Evolutionary conservation across 2,113 vertebrate genomes (phyloP).

Genomic region (Ceuthmochares aereus): DNA sequence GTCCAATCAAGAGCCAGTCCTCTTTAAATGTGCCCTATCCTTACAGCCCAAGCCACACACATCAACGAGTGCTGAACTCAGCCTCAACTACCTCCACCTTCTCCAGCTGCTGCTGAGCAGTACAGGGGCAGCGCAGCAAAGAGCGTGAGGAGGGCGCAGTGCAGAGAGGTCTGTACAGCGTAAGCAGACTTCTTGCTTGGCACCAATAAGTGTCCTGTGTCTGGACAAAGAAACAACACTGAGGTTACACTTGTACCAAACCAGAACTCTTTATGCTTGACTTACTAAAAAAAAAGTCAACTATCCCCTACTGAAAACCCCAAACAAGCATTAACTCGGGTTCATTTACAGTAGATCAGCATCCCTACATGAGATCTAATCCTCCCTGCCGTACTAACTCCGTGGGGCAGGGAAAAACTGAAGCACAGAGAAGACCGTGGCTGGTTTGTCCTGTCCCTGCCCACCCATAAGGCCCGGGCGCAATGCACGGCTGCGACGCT

Average conservation of each 20-base stretch:
- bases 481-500: neutral
- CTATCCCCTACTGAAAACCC: neutral
- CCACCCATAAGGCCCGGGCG: neutral
- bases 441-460: accelerated
- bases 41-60: neutral
- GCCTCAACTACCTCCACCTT: neutral
- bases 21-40: neutral
- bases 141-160: neutral
- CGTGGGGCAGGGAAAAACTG: accelerated
- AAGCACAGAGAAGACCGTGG: accelerated
- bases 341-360: neutral
- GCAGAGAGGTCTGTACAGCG: accelerated
- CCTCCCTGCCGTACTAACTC: neutral
- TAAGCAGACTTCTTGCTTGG: neutral
- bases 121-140: neutral
- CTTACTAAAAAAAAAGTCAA: neutral
- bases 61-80: neutral
- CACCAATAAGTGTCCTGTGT: accelerated
- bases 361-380: neutral
- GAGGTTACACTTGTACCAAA: neutral
- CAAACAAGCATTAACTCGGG: neutral
- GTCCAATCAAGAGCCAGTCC: neutral
- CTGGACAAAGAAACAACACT: neutral
- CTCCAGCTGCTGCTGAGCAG: neutral
- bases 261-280: neutral